Conservation (phyloP, 2,113 vertebrate species). For the Tupaia chinensis region DNA sequence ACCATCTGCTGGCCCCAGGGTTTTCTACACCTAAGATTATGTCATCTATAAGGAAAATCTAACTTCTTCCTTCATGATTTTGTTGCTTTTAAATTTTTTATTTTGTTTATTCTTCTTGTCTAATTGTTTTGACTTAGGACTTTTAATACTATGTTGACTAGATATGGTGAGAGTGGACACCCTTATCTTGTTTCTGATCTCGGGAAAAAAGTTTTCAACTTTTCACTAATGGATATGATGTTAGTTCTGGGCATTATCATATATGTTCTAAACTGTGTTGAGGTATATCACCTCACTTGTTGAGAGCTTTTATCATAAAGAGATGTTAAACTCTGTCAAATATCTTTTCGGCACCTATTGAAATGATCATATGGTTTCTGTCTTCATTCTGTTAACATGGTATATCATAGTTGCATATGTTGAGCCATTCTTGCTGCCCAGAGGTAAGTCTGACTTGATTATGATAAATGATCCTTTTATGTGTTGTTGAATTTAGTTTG, state of each 20-base stretch:
- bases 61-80: not conserved
- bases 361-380: not conserved
- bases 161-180: not conserved
- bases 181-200: not conserved
- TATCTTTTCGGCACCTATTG: not conserved
- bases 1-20: no score
- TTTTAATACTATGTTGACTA: not conserved
- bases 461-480: not conserved
- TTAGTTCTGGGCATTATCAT: not conserved
- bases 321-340: not conserved
- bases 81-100: not conserved
- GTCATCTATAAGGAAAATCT: not conserved
- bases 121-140: not conserved
- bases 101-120: not conserved
- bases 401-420: not conserved
- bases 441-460: not conserved
- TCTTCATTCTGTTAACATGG: not conserved
- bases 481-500: not conserved
- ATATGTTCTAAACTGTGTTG: not conserved
- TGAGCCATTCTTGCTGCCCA: not conserved
- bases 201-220: not conserved
- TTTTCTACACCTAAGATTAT: not conserved
- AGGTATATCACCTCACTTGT: not conserved
- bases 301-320: not conserved
- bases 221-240: not conserved